Conservation (phyloP, 2,113 vertebrate genomes). For the Scopus umbretta region DNA sequence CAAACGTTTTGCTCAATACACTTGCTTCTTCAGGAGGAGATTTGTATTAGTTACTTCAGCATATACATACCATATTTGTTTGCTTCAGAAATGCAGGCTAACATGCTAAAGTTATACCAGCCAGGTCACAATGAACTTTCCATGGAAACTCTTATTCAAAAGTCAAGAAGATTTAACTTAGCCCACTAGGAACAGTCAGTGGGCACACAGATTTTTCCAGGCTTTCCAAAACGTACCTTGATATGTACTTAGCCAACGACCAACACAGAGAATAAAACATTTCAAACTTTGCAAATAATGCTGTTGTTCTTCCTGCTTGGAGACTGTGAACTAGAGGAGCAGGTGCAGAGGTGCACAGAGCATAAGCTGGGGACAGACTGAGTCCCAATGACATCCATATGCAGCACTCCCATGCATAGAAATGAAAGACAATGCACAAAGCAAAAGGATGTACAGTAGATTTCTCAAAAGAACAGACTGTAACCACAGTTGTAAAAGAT, state of each 20-base stretch:
- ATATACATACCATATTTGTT: background rate
- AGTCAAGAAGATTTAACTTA: background rate
- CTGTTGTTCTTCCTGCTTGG: background rate
- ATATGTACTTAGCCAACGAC: background rate
- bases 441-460: background rate
- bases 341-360: background rate
- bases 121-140: background rate
- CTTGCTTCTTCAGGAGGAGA: background rate
- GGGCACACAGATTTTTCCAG: background rate
- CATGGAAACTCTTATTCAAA: background rate
- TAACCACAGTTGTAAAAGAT: background rate
- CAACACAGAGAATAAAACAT: background rate
- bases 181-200: background rate
- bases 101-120: background rate
- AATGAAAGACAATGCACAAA: background rate
- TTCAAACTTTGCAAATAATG: background rate
- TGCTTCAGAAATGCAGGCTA: background rate
- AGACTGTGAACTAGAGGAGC: background rate
- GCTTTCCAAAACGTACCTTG: background rate
- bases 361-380: background rate
- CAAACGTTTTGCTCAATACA: background rate
- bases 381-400: background rate
- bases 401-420: background rate
- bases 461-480: background rate
- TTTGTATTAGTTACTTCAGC: background rate